Evolutionary conservation across 2,888 invertebrate species (phyloP).

Genomic region (Drosophila flavopinicola): DNA sequence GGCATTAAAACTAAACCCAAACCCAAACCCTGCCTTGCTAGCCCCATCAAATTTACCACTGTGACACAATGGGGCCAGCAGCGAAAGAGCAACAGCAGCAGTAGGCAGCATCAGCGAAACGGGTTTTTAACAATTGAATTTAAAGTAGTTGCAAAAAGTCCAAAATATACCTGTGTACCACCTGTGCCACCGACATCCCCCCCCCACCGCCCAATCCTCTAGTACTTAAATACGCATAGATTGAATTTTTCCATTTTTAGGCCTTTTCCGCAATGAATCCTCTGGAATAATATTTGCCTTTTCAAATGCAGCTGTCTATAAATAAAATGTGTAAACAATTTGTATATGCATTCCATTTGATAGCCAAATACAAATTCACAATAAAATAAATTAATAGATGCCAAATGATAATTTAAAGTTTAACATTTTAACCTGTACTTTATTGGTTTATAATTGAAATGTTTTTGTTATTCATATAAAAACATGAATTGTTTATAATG

Average conservation of each 20-base stretch:
- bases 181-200: neutral
- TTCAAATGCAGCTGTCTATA: slow-evolving; percentile 19
- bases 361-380: neutral
- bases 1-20: slow-evolving; percentile 42
- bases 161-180: slow-evolving; percentile 18
- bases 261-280: slow-evolving; percentile 19
- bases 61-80: slow-evolving; percentile 73
- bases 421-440: neutral
- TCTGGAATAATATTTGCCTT: slow-evolving; percentile 15
- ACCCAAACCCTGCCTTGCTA: slow-evolving; percentile 15
- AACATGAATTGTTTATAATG: no score
- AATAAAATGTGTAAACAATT: slow-evolving; percentile 53
- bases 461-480: no score
- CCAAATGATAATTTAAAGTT: slow-evolving; percentile 1
- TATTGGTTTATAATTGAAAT: neutral
- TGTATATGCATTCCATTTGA: slow-evolving; percentile 14
- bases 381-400: slow-evolving; percentile 13
- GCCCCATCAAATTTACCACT: slow-evolving; percentile 57
- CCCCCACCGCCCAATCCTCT: neutral
- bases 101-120: slow-evolving; percentile 16
- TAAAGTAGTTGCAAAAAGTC: slow-evolving; percentile 64
- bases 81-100: slow-evolving; percentile 22
- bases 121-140: slow-evolving; percentile 70
- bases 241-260: slow-evolving; percentile 26
- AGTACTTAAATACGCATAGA: no score